These are phyloP conservation scores for Tuberolachnus salignus DNA, from an alignment of 2,888 invertebrate species.

Conservation along the genomic window DNA sequence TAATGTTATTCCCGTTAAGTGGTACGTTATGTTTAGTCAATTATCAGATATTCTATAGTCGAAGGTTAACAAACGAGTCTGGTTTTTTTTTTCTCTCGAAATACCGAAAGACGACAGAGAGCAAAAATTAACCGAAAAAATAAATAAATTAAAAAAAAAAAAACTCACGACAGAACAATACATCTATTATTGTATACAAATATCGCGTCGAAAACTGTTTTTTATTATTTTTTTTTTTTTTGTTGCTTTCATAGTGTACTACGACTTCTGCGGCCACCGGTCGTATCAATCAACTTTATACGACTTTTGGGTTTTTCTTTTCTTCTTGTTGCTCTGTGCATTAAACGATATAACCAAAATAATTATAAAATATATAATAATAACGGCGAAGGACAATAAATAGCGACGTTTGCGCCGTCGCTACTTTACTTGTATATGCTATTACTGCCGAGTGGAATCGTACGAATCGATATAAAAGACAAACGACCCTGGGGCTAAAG, in stretches of 20 bases:
- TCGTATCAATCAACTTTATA: slow-evolving; percentile 13
- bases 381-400: neutral
- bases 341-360: neutral
- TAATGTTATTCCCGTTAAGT: no score
- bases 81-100: neutral
- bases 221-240: slow-evolving; percentile 1
- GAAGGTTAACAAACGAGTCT: neutral
- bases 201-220: neutral
- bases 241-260: no score
- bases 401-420: neutral
- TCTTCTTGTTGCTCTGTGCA: no score
- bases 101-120: neutral
- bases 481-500: no score
- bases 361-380: slow-evolving; percentile 9
- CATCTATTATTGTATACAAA: slow-evolving; percentile 8
- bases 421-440: neutral
- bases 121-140: neutral
- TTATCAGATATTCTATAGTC: neutral
- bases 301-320: slow-evolving; percentile 7
- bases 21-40: neutral
- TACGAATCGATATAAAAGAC: no score
- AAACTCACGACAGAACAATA: neutral
- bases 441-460: neutral
- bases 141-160: neutral
- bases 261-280: no score